Percentiles rank a stretch among this genome's conserved stretches.
Evolutionary conservation across 1,140 invertebrate genomes (phyloP).

Genomic region (Aphelinus atriplicis): DNA sequence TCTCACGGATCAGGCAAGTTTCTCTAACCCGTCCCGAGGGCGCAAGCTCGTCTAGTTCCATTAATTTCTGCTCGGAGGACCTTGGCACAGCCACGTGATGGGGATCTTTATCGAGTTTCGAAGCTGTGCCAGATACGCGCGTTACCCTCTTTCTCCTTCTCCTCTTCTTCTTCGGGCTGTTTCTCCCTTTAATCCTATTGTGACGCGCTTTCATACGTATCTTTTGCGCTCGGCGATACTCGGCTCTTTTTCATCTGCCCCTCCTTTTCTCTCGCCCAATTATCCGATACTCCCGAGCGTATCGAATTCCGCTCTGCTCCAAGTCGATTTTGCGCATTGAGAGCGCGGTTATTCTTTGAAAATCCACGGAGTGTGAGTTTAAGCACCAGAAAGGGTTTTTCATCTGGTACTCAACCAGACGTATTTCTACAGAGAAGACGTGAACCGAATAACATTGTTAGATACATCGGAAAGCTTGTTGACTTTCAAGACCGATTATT

Average conservation of each 20-base stretch:
- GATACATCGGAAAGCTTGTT: no score
- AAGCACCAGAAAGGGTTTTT: background rate
- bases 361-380: background rate
- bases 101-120: slow-evolving; percentile 9
- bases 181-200: background rate
- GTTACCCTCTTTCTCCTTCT: background rate
- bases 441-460: background rate
- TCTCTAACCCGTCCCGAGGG: slow-evolving; percentile 10
- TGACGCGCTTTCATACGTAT: no score
- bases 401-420: slow-evolving; percentile 5
- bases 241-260: background rate
- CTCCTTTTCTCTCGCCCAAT: background rate
- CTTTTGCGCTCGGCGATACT: background rate
- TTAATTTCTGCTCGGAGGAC: slow-evolving; percentile 46
- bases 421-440: slow-evolving; percentile 11
- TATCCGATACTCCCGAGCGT: slow-evolving; percentile 22
- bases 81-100: no score
- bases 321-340: slow-evolving; percentile 37
- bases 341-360: background rate
- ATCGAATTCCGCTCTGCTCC: slow-evolving; percentile 12
- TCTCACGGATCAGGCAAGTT: slow-evolving; percentile 37
- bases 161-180: background rate
- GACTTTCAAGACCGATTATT: no score
- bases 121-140: slow-evolving; percentile 5
- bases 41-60: slow-evolving; percentile 50